A percentile compares a stretch with the other conserved stretches of the same genome.
Evolutionary conservation across 2,888 invertebrate species (phyloP).

Genomic region (Drosophila setosimentum): DNA sequence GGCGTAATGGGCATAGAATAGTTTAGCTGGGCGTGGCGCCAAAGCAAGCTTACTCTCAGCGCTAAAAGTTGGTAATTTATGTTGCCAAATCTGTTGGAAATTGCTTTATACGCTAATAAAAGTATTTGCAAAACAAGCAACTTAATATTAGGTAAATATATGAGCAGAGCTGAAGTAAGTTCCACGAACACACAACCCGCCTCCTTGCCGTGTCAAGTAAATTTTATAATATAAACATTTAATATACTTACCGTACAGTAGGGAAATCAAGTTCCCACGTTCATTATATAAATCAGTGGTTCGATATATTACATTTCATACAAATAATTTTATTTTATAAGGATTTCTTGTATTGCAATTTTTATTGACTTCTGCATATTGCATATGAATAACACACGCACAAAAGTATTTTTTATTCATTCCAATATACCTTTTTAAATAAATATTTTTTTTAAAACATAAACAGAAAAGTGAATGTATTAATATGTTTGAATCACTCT

Average conservation of each 20-base stretch:
- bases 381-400: not conserved
- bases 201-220: not conserved
- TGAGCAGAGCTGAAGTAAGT: conserved; percentile 14
- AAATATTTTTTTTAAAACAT: not conserved
- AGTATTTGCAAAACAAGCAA: conserved; percentile 54
- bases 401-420: not conserved
- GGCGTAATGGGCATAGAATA: conserved; percentile 11
- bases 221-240: conserved; percentile 13
- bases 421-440: not conserved
- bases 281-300: not conserved
- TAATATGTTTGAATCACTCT: not conserved
- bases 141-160: conserved; percentile 56
- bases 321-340: not conserved
- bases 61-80: conserved; percentile 67
- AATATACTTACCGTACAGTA: not conserved
- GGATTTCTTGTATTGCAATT: not conserved
- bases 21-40: conserved; percentile 60
- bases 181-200: not conserved
- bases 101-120: conserved; percentile 70
- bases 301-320: not conserved
- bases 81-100: conserved; percentile 73
- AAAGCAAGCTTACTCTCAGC: conserved; percentile 25
- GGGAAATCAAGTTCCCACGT: not conserved
- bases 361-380: not conserved
- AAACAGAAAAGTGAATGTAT: not conserved